Evolutionary conservation across 2,888 invertebrate genomes (phyloP), one percentile per base, ranked within the genome.

Genomic region (Netelia melanura): DNA sequence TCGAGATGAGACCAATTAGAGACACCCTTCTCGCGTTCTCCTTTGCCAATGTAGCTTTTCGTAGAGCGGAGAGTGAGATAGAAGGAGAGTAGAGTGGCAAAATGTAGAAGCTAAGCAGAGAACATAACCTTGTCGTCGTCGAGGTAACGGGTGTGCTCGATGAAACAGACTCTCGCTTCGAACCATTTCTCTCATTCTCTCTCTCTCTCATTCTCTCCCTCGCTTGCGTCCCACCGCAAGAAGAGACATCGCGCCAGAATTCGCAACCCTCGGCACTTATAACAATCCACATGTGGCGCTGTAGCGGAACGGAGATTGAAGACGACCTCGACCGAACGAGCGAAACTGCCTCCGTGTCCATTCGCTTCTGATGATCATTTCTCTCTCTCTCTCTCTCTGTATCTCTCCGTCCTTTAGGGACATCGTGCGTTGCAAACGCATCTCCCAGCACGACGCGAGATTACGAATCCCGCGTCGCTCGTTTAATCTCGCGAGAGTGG

Each of bases 1-100:
- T 86, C 86, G 86, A 86, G 89, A 90, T 90, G 89, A 88, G 89
- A 90, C 91, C 92, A 92, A 92, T 91, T 92, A 92, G 90, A 89
- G 89, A 87, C 89, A 87, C 90, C 89, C 89, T 88, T 87, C 85
- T 87, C 80, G 70, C 64, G 83, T 71, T 81, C 84, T 84, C 80
- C 68, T 84, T 77, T 64, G 81, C 62, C 72, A 77, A 68, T 84
- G 80, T 77, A 84, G 77, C 80, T 68, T 84, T 76, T 77, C 84
- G 30, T 30, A 30, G 3, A 30, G 30, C 1, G 3, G 1, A 56
- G 77, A 77, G n/a, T 14, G 30, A 71, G 25, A 52, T 43, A 52
- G 38, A 52, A 71, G 68, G 11, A 5, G 56, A n/a, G 56, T 17
- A 38, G 44, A 72, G 58, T 70, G 79, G 79, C 68, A 74, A 74